Percentiles rank a stretch among this genome's conserved stretches.
Evolutionary conservation across 35 echinoderm and acorn worm genomes (phyloP).

Genomic region (Acanthaster planci): DNA sequence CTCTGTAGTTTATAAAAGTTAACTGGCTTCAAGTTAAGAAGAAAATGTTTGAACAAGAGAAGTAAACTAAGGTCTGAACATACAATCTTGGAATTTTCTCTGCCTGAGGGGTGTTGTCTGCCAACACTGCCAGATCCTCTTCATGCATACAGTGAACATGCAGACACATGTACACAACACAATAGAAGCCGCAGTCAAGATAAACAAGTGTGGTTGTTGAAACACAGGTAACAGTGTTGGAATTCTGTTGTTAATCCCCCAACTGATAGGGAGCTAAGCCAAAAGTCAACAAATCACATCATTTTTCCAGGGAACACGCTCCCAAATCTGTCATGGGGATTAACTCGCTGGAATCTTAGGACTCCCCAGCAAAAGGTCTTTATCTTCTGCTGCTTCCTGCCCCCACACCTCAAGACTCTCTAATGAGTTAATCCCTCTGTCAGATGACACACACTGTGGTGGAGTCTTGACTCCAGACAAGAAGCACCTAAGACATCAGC

Average conservation of each 20-base stretch:
- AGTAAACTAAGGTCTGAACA: too few relatives aligned
- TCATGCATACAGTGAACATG: too few relatives aligned
- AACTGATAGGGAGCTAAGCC: background rate
- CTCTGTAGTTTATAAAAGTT: too few relatives aligned
- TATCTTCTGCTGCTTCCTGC: background rate
- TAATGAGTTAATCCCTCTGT: conserved; percentile 26
- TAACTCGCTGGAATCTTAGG: conserved; percentile 4
- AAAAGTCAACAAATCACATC: background rate
- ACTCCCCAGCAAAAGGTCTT: background rate
- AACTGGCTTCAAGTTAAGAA: too few relatives aligned
- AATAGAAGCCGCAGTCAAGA: too few relatives aligned
- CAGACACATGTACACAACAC: too few relatives aligned
- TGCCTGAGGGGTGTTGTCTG: too few relatives aligned
- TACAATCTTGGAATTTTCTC: too few relatives aligned
- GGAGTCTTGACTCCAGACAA: background rate
- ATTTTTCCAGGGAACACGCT: background rate
- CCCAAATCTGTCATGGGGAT: conserved; percentile 6
- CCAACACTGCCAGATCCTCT: too few relatives aligned
- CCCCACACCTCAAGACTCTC: background rate
- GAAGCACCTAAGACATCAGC: background rate
- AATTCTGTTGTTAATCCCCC: background rate
- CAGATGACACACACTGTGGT: background rate
- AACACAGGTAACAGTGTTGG: too few relatives aligned
- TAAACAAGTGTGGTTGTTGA: too few relatives aligned
- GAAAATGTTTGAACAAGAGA: too few relatives aligned